A percentile compares a stretch with the other conserved stretches of the same genome.
phyloP scores from a whole-genome alignment of 2,888 invertebrate genomes.

The Sarcophaga caerulescens region DNA sequence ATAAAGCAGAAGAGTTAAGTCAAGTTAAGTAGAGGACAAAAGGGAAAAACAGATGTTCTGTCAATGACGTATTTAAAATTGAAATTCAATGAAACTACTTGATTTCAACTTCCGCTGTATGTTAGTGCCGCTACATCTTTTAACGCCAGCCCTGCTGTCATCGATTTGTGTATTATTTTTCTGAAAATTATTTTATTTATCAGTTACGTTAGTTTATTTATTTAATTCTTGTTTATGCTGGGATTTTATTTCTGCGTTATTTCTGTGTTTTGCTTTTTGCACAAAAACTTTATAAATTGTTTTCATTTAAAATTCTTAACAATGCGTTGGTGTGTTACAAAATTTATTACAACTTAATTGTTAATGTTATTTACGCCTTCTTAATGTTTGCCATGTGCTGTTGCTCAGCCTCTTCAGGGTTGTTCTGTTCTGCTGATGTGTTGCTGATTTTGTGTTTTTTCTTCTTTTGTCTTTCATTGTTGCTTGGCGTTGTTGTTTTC shows the following conservation, averaged over 20 bases:
- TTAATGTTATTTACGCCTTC: slow-evolving; percentile 69
- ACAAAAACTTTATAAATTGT: slow-evolving; percentile 58
- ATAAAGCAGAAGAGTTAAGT: too few relatives aligned
- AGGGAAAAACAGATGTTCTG: too few relatives aligned
- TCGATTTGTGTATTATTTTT: not conserved
- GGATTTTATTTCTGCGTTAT: not conserved
- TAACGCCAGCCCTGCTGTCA: not conserved
- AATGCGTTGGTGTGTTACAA: slow-evolving; percentile 69
- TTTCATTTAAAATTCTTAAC: slow-evolving; percentile 67
- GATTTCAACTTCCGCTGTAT: too few relatives aligned
- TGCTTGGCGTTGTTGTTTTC: too few relatives aligned
- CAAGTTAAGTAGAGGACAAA: too few relatives aligned
- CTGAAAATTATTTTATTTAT: slow-evolving; percentile 7
- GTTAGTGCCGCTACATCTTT: too few relatives aligned
- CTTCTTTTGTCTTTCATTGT: not conserved
- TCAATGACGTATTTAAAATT: too few relatives aligned
- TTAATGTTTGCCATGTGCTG: slow-evolving; percentile 64
- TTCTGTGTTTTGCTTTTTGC: slow-evolving; percentile 7
- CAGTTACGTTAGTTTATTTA: not conserved
- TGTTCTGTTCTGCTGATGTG: slow-evolving; percentile 37
- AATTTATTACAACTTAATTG: slow-evolving; percentile 71
- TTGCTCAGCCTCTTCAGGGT: too few relatives aligned
- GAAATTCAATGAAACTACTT: too few relatives aligned
- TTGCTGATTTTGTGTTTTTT: slow-evolving; percentile 18
- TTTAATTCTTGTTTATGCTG: not conserved